Conservation (phyloP, 1,140 invertebrate genomes). For the Conus betulinus region DNA sequence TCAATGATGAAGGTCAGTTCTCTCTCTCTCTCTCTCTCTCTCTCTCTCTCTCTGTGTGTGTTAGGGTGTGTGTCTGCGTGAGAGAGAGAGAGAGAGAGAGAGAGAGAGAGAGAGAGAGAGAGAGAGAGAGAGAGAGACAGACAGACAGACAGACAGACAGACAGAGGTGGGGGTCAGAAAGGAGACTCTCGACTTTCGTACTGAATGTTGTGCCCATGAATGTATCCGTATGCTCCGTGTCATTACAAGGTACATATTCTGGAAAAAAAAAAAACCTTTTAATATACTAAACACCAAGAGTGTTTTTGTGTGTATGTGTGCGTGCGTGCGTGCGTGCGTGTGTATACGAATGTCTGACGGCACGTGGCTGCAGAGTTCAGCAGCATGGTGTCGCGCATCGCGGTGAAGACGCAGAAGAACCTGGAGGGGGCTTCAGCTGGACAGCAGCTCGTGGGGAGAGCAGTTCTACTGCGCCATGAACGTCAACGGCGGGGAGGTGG, state of each 20-base stretch:
- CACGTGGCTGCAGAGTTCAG: slow-evolving; percentile 78
- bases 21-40: background rate
- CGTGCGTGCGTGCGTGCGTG: background rate
- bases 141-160: too few relatives aligned
- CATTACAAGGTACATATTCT: too few relatives aligned
- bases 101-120: too few relatives aligned
- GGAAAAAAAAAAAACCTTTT: too few relatives aligned
- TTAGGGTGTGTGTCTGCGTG: too few relatives aligned
- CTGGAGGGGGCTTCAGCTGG: slow-evolving; percentile 79
- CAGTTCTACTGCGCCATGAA: slow-evolving; percentile 82
- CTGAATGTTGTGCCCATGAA: too few relatives aligned
- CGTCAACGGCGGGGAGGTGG: slow-evolving; percentile 82
- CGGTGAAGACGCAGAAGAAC: slow-evolving; percentile 80
- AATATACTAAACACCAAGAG: too few relatives aligned
- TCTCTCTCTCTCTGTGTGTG: background rate
- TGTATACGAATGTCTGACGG: background rate
- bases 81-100: too few relatives aligned
- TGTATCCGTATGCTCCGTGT: too few relatives aligned
- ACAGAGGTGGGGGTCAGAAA: too few relatives aligned
- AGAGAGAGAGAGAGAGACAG: too few relatives aligned
- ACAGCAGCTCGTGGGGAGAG: slow-evolving; percentile 79
- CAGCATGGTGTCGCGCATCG: slow-evolving; percentile 79
- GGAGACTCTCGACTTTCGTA: too few relatives aligned
- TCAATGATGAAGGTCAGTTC: slow-evolving; percentile 81
- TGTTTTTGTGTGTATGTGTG: background rate